A percentile compares a stretch with the other conserved stretches of the same genome.
These are phyloP conservation scores for Tortrix viridana DNA, from an alignment of 2,888 invertebrate species.

Conservation along the genomic window DNA sequence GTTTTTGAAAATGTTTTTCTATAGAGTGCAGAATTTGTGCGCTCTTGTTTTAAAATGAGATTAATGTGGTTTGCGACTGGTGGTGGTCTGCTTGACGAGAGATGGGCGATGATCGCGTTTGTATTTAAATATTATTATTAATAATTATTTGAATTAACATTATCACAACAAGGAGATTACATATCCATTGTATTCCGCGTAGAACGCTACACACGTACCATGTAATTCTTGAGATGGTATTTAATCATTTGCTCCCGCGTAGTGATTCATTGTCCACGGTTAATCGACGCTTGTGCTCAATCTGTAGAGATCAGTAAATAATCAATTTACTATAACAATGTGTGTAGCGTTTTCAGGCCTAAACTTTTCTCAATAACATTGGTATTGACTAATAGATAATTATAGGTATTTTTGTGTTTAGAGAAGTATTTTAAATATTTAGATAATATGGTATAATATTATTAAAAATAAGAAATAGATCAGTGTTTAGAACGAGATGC, in stretches of 20 bases:
- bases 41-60: constrained; percentile 69
- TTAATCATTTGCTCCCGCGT: constrained; percentile 43
- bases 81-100: constrained; percentile 67
- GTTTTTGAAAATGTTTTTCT: constrained; percentile 84
- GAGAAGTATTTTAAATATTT: constrained; percentile 84
- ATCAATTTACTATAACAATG: constrained; percentile 43
- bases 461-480: constrained; percentile 75
- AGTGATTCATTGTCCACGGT: constrained; percentile 36
- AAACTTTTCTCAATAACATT: constrained; percentile 77
- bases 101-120: constrained; percentile 68
- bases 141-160: constrained; percentile 54
- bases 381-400: constrained; percentile 82
- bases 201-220: constrained; percentile 72
- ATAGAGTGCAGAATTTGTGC: constrained; percentile 71
- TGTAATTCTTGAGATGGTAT: constrained; percentile 34
- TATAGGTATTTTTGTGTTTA: constrained; percentile 83
- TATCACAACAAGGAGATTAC: constrained; percentile 76
- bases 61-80: constrained; percentile 59
- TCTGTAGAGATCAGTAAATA: constrained; percentile 48
- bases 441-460: constrained; percentile 79
- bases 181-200: constrained; percentile 74
- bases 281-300: constrained; percentile 61
- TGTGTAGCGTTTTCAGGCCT: constrained; percentile 81
- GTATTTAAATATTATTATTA: constrained; percentile 64
- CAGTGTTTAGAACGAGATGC: constrained; percentile 85